Evolutionary conservation across 2,113 vertebrate genomes (phyloP).

Genomic region (Odocoileus hemionus): DNA sequence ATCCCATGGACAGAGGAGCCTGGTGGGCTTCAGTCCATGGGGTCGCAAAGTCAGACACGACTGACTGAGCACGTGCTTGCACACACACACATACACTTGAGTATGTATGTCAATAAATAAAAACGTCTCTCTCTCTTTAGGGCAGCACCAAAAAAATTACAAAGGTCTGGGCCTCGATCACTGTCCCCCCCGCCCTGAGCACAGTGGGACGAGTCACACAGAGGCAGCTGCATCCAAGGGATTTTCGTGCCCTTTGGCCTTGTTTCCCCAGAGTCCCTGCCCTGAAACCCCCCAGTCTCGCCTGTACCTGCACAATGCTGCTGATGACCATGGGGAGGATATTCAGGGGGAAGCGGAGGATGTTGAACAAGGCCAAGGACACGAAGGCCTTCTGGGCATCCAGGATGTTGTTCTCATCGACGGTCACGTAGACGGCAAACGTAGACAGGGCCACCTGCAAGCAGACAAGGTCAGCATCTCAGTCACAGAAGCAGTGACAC

Average conservation of each 20-base stretch:
- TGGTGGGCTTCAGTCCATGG: not conserved
- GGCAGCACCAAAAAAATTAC: not conserved
- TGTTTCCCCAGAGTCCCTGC: not conserved
- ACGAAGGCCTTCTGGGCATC: slow-evolving; percentile 96
- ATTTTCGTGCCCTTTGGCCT: rapidly evolving
- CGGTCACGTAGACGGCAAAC: slow-evolving; percentile 87
- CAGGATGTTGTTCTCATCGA: slow-evolving; percentile 83
- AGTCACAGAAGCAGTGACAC: not conserved
- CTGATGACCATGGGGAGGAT: slow-evolving; percentile 98
- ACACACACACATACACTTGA: not conserved
- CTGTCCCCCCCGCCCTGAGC: not conserved
- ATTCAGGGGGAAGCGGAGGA: slow-evolving; percentile 94
- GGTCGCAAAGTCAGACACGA: not conserved
- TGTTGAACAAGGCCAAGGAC: slow-evolving; percentile 94
- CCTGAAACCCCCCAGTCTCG: not conserved
- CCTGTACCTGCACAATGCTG: slow-evolving; percentile 89
- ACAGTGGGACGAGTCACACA: rapidly evolving
- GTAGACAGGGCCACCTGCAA: slow-evolving; percentile 87
- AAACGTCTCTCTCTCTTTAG: not conserved
- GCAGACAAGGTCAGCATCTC: not conserved
- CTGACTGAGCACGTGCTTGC: rapidly evolving
- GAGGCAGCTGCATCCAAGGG: not conserved
- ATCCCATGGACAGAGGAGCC: not conserved
- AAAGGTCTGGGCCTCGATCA: rapidly evolving
- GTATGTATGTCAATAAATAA: not conserved